Conservation (phyloP, 2,888 invertebrate species). For the Leptogaster cylindrica region DNA sequence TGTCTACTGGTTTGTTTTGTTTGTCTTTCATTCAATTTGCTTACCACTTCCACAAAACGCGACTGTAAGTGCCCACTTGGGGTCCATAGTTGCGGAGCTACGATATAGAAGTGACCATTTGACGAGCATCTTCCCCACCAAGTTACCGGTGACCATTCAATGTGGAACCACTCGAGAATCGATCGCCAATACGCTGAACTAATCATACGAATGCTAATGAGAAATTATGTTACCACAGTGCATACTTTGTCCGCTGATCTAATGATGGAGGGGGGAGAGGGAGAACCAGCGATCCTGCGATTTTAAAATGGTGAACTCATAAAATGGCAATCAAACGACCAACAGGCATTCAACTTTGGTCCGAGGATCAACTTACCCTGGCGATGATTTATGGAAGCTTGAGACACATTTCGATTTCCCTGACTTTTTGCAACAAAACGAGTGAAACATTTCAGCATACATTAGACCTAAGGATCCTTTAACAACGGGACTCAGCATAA, state of each 20-base stretch:
- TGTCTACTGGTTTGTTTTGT: too few relatives aligned
- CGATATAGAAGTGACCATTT: constrained; percentile 7
- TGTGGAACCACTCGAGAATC: constrained; percentile 27
- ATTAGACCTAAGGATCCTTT: too few relatives aligned
- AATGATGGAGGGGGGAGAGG: too few relatives aligned
- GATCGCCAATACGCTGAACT: constrained; percentile 14
- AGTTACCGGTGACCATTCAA: constrained; percentile 5
- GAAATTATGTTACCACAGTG: constrained; percentile 18
- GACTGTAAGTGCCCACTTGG: background rate
- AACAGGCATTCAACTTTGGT: too few relatives aligned
- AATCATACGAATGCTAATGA: constrained; percentile 28
- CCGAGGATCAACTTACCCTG: too few relatives aligned
- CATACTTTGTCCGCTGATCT: constrained; percentile 11
- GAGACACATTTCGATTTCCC: too few relatives aligned
- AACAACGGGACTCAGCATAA: background rate
- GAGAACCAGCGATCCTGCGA: too few relatives aligned
- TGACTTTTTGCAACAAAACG: too few relatives aligned
- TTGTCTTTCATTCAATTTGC: too few relatives aligned
- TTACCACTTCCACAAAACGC: constrained; percentile 16
- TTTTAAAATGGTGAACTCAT: constrained; percentile 27
- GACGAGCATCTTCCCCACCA: constrained; percentile 21
- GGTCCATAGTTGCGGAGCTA: background rate
- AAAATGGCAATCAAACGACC: background rate
- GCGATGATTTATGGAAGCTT: constrained; percentile 20
- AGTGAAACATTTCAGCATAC: too few relatives aligned